phyloP scores from a whole-genome alignment of 2,888 invertebrate species.

The Gymnocheta viridis region DNA sequence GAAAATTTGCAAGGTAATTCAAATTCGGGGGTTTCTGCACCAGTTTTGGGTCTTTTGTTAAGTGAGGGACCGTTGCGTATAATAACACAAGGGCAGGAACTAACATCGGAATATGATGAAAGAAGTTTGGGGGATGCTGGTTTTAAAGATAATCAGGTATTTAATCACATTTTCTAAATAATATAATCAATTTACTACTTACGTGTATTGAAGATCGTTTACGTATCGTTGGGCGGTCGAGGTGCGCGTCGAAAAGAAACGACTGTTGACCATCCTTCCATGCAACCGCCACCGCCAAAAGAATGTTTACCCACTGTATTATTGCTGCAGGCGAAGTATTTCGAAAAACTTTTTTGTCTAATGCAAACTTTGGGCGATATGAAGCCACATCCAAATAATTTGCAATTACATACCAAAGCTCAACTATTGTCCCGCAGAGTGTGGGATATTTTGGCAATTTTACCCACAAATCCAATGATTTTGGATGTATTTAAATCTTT shows the following conservation, averaged over 20 bases:
- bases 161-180: not conserved
- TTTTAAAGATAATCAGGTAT: constrained; percentile 95
- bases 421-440: constrained; percentile 94
- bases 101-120: constrained; percentile 96
- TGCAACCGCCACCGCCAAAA: constrained; percentile 92
- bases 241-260: constrained; percentile 83
- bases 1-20: constrained; percentile 84
- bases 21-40: constrained; percentile 80
- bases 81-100: constrained; percentile 96
- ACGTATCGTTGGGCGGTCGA: constrained; percentile 92
- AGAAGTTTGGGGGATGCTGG: constrained; percentile 95
- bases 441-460: constrained; percentile 95
- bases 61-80: constrained; percentile 94
- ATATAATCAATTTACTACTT: not conserved
- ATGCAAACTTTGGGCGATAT: constrained; percentile 95
- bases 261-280: constrained; percentile 89
- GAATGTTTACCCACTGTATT: constrained; percentile 93
- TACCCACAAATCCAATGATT: constrained; percentile 94
- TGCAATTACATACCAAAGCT: constrained; percentile 91
- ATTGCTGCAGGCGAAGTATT: constrained; percentile 92
- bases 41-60: constrained; percentile 86
- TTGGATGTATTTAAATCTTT: constrained; percentile 90
- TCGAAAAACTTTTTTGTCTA: constrained; percentile 93
- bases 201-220: constrained; percentile 86
- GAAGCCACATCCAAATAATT: constrained; percentile 87